These are phyloP conservation scores for Dendrolimus kikuchii DNA, from an alignment of 1,140 invertebrate genomes.

Conservation along the genomic window DNA sequence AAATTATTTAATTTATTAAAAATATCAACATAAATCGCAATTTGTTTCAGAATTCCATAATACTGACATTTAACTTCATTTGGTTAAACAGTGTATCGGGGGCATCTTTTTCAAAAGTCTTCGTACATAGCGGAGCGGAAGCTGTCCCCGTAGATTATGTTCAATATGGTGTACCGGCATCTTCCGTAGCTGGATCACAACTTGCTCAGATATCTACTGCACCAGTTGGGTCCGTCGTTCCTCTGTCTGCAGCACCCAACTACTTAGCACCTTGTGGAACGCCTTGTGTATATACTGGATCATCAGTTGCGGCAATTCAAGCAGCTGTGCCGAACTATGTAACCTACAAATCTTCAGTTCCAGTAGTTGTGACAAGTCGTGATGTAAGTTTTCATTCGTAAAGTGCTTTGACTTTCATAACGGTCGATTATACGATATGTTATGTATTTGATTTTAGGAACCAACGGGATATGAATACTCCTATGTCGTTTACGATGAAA, in stretches of 20 bases:
- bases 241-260: constrained; percentile 23
- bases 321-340: constrained; percentile 39
- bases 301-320: constrained; percentile 25
- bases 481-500: constrained; percentile 68
- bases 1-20: constrained; percentile 1
- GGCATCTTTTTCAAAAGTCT: constrained; percentile 49
- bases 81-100: constrained; percentile 22
- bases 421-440: constrained; percentile 1
- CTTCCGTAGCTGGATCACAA: constrained; percentile 22
- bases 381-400: constrained; percentile 30
- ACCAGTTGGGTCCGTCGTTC: constrained; percentile 28
- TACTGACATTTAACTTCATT: constrained; percentile 18
- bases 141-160: constrained; percentile 34
- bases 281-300: constrained; percentile 44
- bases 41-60: constrained; percentile 31
- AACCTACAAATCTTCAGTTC: constrained; percentile 39
- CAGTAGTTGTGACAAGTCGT: constrained; percentile 37
- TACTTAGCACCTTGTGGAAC: constrained; percentile 41
- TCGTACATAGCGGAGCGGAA: constrained; percentile 38
- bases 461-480: constrained; percentile 50
- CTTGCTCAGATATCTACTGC: constrained; percentile 33
- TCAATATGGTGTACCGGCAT: constrained; percentile 33
- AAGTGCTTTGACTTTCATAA: neutral
- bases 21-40: constrained; percentile 8
- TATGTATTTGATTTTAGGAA: constrained; percentile 20